Base-by-base conservation (phyloP, 2,797 vertebrate species). In the Onychomys torridus region DNA sequence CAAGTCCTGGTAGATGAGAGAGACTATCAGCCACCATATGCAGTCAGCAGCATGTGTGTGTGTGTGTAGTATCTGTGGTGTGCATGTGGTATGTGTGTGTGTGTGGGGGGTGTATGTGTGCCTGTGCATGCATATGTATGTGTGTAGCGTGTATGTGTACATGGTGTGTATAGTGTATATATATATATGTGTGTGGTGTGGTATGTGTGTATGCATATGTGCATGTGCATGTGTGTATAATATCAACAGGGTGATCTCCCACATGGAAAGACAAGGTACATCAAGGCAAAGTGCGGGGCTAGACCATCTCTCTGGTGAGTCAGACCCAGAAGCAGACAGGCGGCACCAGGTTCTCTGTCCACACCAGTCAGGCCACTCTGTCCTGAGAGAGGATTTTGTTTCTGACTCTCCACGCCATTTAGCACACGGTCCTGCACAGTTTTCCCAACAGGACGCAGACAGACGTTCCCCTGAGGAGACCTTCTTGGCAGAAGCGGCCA, bases 251-350 rank as follows among this genome's bases (percentile, higher is more conserved):
- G 21, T 27, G 23, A 4, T 37, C 46, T 69, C 1, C 32, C 84
- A 52, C 23, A 73, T 40, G n/a, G 14, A 17, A 87, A 87, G 49
- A 87, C 25, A 29, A 27, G 5, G 46, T 21, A 57, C n/a, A 13
- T 14, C 7, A 40, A 65, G 40, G 61, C 34, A 34, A 32, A 37
- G 46, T 49, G 14, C 49, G 52, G 46, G 49, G 34, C 46, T 37
- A 25, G 67, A 40, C 49, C 49, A 29, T 29, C 67, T 57, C 49
- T 14, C 37, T 96, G 27, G 2, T 32, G 21, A n/a, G 49, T 6
- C 5, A 67, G 29, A 43, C 7, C 11, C 23, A 27, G 29, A 40
- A 8, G 0, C 0, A 4, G 4, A 17, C 37, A 2, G 1, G 7
- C 71, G 37, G 23, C 12, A 13, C 71, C 59, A 4, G 21, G 61